A percentile compares a stretch with the other conserved stretches of the same genome.
Evolutionary conservation across 2,113 vertebrate genomes (phyloP).

Genomic region (Ceuthmochares aereus): DNA sequence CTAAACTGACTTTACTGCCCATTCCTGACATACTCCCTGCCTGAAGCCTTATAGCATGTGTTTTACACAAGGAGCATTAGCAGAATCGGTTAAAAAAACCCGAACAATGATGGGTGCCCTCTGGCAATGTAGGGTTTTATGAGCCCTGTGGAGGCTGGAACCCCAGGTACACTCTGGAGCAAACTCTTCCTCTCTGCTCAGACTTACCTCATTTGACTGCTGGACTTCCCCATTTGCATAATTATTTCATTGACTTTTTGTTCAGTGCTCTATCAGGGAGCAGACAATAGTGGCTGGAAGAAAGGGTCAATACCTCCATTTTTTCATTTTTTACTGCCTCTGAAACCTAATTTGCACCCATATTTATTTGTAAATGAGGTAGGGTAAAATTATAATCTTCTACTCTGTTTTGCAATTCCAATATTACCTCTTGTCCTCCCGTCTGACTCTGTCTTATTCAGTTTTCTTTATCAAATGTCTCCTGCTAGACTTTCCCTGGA

Average conservation of each 20-base stretch:
- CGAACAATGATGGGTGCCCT: rapidly evolving
- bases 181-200: not conserved
- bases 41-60: not conserved
- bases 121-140: not conserved
- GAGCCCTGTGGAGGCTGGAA: not conserved
- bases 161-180: not conserved
- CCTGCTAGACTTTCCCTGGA: not conserved
- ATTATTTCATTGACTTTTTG: not conserved
- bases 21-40: not conserved
- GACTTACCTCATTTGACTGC: not conserved
- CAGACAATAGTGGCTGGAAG: not conserved
- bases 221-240: not conserved
- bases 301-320: not conserved
- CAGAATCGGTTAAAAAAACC: not conserved
- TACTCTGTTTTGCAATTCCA: not conserved
- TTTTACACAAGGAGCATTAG: not conserved
- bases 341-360: not conserved
- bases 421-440: not conserved
- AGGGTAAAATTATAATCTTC: not conserved
- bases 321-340: not conserved
- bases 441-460: not conserved
- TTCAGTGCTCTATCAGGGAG: not conserved
- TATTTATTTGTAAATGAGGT: not conserved
- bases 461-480: not conserved
- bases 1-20: not conserved